Evolutionary conservation across 2,797 vertebrate species (phyloP), one percentile per base, ranked within the genome.

Genomic region (Macrochelys suwanniensis): DNA sequence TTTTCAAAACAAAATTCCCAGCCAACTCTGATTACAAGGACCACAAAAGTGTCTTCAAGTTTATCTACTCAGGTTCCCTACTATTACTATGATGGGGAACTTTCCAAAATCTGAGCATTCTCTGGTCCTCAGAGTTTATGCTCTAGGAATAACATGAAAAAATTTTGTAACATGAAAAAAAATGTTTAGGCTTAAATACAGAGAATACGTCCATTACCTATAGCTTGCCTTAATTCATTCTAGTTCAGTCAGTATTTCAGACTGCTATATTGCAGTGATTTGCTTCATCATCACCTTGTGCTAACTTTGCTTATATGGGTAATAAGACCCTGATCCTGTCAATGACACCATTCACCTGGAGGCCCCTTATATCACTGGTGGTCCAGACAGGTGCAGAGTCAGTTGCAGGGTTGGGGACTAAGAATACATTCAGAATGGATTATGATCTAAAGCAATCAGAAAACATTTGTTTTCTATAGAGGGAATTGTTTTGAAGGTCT

Each of bases 121-220:
- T 3, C 16, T 86, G 9, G 1, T 86, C 25, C 31, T 92, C 54
- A 47, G 3, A 78, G 19, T 37, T 92, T 51, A 26, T 8, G 53
- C 19, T 87, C 37, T 37, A 61, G 4, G 56, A 76, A 5, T 37
- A 77, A 65, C 57, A 1, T n/a, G n/a, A n/a, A n/a, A n/a, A n/a
- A n/a, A n/a, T 59, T 83, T 68, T 25, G 3, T 15, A 68, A 94
- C 1, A 59, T 11, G 19, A 83, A 19, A 78, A 82, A 89, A 15
- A 89, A 65, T 11, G 61, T 53, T 74, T 11, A 53, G 3, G 79
- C 56, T 5, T 12, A 61, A 82, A 7, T 31, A 82, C 1, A 50
- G 7, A 81, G 2, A 15, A 3, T 16, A 42, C 0, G 0, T 26
- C 11, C 19, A 37, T n/a, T 68, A n/a, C n/a, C 65, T 37, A 11